Evolutionary conservation across 1,140 invertebrate genomes (phyloP), one percentile per base, ranked within the genome.

Genomic region (Polypedilum vanderplanki): DNA sequence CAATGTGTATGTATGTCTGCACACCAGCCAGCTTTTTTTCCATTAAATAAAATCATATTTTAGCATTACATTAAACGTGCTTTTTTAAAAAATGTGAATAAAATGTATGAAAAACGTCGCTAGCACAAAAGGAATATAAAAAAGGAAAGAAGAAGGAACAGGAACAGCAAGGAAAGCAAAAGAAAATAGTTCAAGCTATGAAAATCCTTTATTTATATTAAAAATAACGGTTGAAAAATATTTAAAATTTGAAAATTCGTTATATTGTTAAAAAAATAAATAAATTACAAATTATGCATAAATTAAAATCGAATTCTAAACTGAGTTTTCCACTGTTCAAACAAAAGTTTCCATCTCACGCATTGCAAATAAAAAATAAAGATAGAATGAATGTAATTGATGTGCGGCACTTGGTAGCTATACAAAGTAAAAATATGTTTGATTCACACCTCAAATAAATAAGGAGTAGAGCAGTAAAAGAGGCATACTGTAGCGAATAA

Each of bases 1-100:
- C 46, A n/a, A n/a, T 57, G 12, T 57, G 15, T 57, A 12, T 57
- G 24, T n/a, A n/a, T 33, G 24, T 15, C 46, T 57, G 15, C 15
- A n/a, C 46, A 15, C 46, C 10, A 57, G 46, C 12, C 12, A 57
- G n/a, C n/a, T 12, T 57, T 57, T 57, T n/a, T 57, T 57, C 46
- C 46, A 57, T 57, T 57, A 57, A 57, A 57, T 57, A n/a, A 57
- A 57, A 57, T 57, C 46, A 57, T 57, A 57, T 57, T 57, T 57
- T 57, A 57, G 46, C 46, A 57, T 57, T 57, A 57, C 46, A 57
- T 57, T 57, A 57, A n/a, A 57, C 46, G 46, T 57, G 46, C 46
- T 15, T 57, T 57, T 57, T 57, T 57, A 57, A 57, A 33, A 33
- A 33, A 33, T 33, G 24, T 33, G 24, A 33, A 33, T 33, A 33